A percentile compares a stretch with the other conserved stretches of the same genome.
Conservation (phyloP, 2,113 vertebrate species). For the Thalassoma bifasciatum region DNA sequence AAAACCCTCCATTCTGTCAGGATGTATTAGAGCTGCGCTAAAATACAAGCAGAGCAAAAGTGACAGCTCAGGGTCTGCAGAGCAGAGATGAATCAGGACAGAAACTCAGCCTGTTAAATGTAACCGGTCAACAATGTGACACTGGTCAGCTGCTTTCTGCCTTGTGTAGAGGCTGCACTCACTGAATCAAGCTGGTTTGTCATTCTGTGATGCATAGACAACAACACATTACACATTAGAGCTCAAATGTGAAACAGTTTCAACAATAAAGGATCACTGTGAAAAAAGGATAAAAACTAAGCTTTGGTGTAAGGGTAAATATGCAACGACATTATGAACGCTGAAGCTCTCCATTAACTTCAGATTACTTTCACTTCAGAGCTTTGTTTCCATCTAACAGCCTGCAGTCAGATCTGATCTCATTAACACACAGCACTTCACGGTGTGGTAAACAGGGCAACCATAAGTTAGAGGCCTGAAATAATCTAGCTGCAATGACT, state of each 20-base stretch:
- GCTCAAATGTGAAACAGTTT: no score
- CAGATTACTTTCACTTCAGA: not conserved
- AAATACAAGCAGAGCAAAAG: slow-evolving; percentile 8
- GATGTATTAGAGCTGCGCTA: slow-evolving; percentile 13
- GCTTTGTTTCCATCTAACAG: not conserved
- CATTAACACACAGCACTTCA: not conserved
- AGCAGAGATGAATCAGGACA: not conserved
- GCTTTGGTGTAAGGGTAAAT: not conserved
- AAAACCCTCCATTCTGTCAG: slow-evolving; percentile 36
- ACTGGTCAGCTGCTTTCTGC: slow-evolving; percentile 6
- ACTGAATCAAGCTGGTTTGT: slow-evolving; percentile 1
- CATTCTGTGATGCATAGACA: no score
- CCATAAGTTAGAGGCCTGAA: not conserved
- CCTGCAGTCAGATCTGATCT: not conserved
- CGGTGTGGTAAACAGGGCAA: not conserved
- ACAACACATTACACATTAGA: no score
- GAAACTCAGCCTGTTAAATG: not conserved
- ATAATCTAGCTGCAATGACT: not conserved
- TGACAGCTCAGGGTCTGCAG: slow-evolving; percentile 13
- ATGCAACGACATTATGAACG: not conserved
- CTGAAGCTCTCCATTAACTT: not conserved
- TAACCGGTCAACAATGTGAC: not conserved
- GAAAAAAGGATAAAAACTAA: no score
- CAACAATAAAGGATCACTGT: no score
- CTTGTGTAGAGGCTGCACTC: not conserved